These are phyloP conservation scores for Indicator maculatus DNA, from an alignment of 2,113 vertebrate genomes.

Conservation along the genomic window DNA sequence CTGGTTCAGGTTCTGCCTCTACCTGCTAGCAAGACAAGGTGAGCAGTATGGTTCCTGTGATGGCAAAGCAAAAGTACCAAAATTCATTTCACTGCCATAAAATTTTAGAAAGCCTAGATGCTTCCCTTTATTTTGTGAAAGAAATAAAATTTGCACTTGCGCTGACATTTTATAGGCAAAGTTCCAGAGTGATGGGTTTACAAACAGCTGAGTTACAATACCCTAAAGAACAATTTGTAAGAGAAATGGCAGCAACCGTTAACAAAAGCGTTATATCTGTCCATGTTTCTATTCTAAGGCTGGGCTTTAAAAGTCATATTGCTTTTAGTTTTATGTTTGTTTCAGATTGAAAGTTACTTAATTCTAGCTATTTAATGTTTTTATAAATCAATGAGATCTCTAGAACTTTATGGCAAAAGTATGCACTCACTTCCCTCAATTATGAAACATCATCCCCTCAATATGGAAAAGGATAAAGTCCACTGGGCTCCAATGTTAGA, in stretches of 20 bases:
- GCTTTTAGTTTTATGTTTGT: slow-evolving; percentile 43
- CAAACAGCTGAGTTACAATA: slow-evolving; percentile 70
- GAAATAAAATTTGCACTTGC: slow-evolving; percentile 58
- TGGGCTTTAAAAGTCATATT: slow-evolving; percentile 22
- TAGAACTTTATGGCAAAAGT: slow-evolving; percentile 1
- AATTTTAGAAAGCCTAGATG: slow-evolving; percentile 52
- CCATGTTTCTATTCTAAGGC: not conserved
- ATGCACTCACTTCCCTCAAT: not conserved
- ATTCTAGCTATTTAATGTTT: slow-evolving; percentile 41
- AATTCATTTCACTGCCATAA: slow-evolving; percentile 41
- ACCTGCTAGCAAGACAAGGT: not conserved
- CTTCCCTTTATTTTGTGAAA: slow-evolving; percentile 60
- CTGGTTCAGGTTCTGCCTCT: not conserved
- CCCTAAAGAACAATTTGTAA: slow-evolving; percentile 70
- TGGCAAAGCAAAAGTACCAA: not conserved
- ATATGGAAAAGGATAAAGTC: not conserved
- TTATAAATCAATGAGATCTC: slow-evolving; percentile 38
- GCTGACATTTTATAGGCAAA: slow-evolving; percentile 66
- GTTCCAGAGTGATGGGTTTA: slow-evolving; percentile 70
- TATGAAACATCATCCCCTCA: slow-evolving; percentile 2
- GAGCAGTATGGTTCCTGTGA: not conserved
- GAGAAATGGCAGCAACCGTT: slow-evolving; percentile 57
- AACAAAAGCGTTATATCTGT: slow-evolving; percentile 49
- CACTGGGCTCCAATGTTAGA: not conserved
- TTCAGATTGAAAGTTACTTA: slow-evolving; percentile 58